These are phyloP conservation scores for Tetragonisca angustula DNA, from an alignment of 2,888 invertebrate species.

Conservation along the genomic window DNA sequence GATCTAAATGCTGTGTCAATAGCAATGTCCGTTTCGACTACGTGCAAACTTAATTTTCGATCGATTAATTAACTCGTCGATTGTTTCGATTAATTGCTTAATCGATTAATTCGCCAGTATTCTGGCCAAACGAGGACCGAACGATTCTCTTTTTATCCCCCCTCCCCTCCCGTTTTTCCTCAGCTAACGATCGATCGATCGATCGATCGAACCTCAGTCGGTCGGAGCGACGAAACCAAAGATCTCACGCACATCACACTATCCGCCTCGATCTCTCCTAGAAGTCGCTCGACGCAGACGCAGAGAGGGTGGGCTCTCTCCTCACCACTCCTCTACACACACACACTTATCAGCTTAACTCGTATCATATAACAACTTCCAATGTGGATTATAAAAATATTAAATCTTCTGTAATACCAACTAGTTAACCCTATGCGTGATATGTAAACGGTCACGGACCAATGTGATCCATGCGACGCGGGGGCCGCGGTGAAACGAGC, in stretches of 20 bases:
- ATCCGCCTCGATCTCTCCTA: not conserved
- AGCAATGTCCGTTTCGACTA: too few relatives aligned
- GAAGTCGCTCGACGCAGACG: slow-evolving; percentile 10
- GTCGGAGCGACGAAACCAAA: slow-evolving; percentile 47
- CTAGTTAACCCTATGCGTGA: slow-evolving; percentile 72
- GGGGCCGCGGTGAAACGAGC: slow-evolving; percentile 62
- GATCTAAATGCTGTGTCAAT: too few relatives aligned
- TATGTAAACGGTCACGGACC: slow-evolving; percentile 85
- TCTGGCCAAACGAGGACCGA: too few relatives aligned
- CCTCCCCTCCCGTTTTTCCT: not conserved
- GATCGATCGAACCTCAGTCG: not conserved
- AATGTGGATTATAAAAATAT: slow-evolving; percentile 86
- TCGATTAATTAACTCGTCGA: too few relatives aligned
- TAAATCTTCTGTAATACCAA: slow-evolving; percentile 80
- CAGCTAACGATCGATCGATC: not conserved
- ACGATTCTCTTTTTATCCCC: not conserved
- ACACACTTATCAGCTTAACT: slow-evolving; percentile 73
- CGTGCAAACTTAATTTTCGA: too few relatives aligned
- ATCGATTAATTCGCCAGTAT: too few relatives aligned
- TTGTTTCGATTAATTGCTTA: too few relatives aligned
- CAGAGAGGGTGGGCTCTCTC: slow-evolving; percentile 35
- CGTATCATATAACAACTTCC: slow-evolving; percentile 84
- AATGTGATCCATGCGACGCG: slow-evolving; percentile 85
- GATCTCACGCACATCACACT: slow-evolving; percentile 8
- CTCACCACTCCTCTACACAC: slow-evolving; percentile 52